Evolutionary conservation across 2,888 invertebrate species (phyloP).

Genomic region (Tipula helvola): DNA sequence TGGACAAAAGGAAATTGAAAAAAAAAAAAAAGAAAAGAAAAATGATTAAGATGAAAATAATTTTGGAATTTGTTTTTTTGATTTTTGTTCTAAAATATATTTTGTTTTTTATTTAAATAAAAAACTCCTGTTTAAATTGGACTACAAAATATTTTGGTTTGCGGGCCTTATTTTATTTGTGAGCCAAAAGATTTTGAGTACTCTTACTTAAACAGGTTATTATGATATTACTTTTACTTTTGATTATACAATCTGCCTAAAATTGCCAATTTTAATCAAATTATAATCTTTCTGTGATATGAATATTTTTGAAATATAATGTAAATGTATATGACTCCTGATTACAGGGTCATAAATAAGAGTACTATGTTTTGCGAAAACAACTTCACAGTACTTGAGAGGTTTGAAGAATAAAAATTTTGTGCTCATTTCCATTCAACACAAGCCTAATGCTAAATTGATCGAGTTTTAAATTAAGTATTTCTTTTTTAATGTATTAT

Average conservation of each 20-base stretch:
- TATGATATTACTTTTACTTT: neutral
- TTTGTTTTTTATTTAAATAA: neutral
- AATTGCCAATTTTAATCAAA: neutral
- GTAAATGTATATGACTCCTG: neutral
- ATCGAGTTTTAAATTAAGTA: conserved; percentile 12
- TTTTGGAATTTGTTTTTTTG: neutral
- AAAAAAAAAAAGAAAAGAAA: neutral
- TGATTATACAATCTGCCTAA: neutral
- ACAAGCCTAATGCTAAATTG: conserved; percentile 23
- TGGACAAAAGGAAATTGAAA: neutral
- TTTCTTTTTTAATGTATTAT: conserved; percentile 6
- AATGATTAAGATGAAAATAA: neutral
- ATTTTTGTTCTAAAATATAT: neutral
- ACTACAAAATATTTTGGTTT: neutral
- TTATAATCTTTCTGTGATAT: conserved; percentile 4
- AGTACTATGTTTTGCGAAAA: neutral
- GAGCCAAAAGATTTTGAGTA: neutral
- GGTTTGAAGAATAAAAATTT: neutral
- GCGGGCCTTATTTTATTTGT: neutral
- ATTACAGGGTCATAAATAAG: neutral
- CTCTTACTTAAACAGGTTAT: neutral
- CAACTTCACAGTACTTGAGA: neutral
- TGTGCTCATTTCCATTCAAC: conserved; percentile 18
- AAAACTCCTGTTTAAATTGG: neutral
- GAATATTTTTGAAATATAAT: neutral